Conservation (phyloP, 2,797 vertebrate genomes). For the Potorous gilbertii region DNA sequence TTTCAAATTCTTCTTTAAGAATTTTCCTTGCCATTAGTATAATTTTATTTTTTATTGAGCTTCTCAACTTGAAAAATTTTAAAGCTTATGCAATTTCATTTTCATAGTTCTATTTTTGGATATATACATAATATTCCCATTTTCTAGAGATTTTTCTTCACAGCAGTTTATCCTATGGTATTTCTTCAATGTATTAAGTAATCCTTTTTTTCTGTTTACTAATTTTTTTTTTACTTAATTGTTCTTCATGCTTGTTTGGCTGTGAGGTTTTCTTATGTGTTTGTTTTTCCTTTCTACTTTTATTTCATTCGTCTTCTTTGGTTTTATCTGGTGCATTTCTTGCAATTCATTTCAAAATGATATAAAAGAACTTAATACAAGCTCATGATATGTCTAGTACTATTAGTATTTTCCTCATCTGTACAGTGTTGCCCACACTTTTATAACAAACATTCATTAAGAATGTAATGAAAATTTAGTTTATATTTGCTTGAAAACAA, state of each 20-base stretch:
- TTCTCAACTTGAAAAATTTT: not conserved
- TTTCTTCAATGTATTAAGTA: not conserved
- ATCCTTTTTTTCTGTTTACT: not conserved
- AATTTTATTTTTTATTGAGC: not conserved
- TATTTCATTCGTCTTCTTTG: not conserved
- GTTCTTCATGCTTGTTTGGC: not conserved
- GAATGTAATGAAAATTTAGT: not conserved
- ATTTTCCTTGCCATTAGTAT: not conserved
- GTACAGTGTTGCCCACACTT: not conserved
- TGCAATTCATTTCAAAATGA: not conserved
- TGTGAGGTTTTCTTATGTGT: not conserved
- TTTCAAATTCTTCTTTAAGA: not conserved
- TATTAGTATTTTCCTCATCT: not conserved
- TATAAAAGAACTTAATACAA: not conserved
- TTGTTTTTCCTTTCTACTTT: not conserved
- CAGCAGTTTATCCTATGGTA: not conserved
- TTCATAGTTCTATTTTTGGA: not conserved
- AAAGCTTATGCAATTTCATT: not conserved
- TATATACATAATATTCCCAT: too few species aligned
- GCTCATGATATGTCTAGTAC: accelerated
- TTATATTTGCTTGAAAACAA: not conserved
- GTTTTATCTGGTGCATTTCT: not conserved
- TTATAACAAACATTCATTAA: not conserved
- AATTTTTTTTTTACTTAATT: not conserved
- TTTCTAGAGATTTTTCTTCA: not conserved